Base-by-base conservation (phyloP, 2,113 vertebrate genomes). In the Actinemys pallida region DNA sequence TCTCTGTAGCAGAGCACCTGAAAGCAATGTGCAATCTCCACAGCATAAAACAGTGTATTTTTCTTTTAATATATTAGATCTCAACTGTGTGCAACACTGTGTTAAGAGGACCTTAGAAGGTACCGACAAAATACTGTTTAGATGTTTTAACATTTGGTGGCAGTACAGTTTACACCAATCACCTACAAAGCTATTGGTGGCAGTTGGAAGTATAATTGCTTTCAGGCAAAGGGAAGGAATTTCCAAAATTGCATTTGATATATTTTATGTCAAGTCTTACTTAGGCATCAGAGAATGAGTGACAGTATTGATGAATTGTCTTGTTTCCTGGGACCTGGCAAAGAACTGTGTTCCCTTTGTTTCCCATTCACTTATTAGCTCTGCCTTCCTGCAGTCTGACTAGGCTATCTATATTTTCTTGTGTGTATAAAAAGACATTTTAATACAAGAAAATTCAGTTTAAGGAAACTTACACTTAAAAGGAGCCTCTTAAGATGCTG, bases 401-500 rank as follows among this genome's bases (percentile, higher is more conserved):
- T 89, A 19, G 59, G 45, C 86, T 0, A 52, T 88, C 94, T 92
- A 94, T 87, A 69, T 91, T 79, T 88, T 2, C 10, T 92, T 3
- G 84, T n/a, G 52, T 62, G n/a, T 89, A 65, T 81, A 72, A 62
- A 90, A 96, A 96, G 59, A 25, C 78, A 90, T 84, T 92, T 6
- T 93, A 83, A 84, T 88, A 87, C 25, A 52, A 92, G 87, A 90
- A 95, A 96, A 94, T 47, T 94, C 93, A 93, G 35, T 92, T 83
- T 90, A 76, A 92, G 59, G 8, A 90, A 25, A 20, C 29, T 86
- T 86, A 53, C 35, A 83, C 88, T 95, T 42, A 52, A 93, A 93
- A 93, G 53, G 88, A 92, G 90, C 83, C 54, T 81, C n/a, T 85
- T 62, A 62, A 90, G 42, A 93, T 83, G 45, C 84, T 27, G 88